Evolutionary conservation across 2,797 vertebrate genomes (phyloP).

Genomic region (Hippopotamyrus pictus): DNA sequence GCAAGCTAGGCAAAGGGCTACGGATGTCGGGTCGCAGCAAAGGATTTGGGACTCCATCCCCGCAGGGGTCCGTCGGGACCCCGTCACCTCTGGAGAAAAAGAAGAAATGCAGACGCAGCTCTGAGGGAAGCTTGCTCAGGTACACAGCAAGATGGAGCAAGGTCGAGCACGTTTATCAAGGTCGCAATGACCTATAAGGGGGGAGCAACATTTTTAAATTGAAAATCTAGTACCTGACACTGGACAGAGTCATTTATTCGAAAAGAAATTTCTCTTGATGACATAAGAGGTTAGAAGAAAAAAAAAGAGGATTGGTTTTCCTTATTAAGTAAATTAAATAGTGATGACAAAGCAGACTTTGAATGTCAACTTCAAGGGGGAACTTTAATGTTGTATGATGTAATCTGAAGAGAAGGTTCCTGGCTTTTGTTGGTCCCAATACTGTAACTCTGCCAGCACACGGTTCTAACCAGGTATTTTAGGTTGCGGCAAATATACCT

Average conservation of each 20-base stretch:
- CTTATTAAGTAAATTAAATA: neutral
- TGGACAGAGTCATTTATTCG: neutral
- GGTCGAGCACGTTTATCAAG: neutral
- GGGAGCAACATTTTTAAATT: neutral
- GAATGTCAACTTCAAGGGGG: neutral
- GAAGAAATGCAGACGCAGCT: slow-evolving; percentile 70
- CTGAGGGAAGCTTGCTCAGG: slow-evolving; percentile 75
- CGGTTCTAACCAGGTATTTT: neutral
- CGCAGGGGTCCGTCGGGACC: slow-evolving; percentile 51
- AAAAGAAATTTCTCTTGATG: slow-evolving; percentile 7
- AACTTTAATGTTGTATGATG: neutral
- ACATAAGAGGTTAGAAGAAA: neutral
- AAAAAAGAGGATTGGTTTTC: neutral
- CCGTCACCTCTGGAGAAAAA: slow-evolving; percentile 58
- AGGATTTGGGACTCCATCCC: slow-evolving; percentile 46
- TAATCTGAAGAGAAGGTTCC: slow-evolving; percentile 8
- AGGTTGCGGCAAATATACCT: neutral
- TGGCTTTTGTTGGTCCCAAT: neutral
- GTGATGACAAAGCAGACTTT: slow-evolving; percentile 3
- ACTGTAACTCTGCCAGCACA: neutral
- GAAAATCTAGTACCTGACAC: neutral
- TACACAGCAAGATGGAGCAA: slow-evolving; percentile 32
- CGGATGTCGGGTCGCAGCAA: slow-evolving; percentile 54
- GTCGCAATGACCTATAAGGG: neutral
- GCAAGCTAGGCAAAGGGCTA: slow-evolving; percentile 62